Base-by-base conservation (phyloP, 2,797 vertebrate species). In the Esox lucius region DNA sequence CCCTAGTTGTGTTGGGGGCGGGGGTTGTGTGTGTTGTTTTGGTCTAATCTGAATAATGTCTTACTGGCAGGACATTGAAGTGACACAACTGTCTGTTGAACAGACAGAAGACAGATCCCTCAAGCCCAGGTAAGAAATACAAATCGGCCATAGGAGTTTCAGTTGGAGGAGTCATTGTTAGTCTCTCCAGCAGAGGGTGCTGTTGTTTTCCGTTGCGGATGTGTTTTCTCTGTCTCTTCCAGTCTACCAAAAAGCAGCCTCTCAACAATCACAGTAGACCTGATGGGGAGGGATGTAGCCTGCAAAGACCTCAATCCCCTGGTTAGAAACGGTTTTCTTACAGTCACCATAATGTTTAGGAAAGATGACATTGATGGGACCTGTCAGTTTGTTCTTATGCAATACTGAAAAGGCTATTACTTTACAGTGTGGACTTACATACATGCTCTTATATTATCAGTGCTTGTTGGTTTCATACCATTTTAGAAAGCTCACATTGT, bases 241-340 rank as follows among this genome's bases (percentile, higher is more conserved):
- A 71, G 70, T 53, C 31, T 8, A 16, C 31, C 3, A 13, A 35
- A 56, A 42, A 33, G 70, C 53, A 59, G 70, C n/a, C 53, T 71
- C 51, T 71, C 70, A 88, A 95, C 94, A 13, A 2, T 74, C 2
- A 28, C 62, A 26, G 62, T 74, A 2, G 64, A 74, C 28, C 42
- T 74, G 72, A 66, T 74, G 72, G 72, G 72, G 12, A 42, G 62
- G 68, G 15, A 15, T 4, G 28, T 68, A 26, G 5, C 61, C 48
- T 74, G 72, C 72, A 74, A 49, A 17, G 64, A 67, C 24, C 11
- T 74, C 17, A 49, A 48, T 28, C 72, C 72, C 16, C 42, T 74
- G 72, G 72, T 74, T 9, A 35, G 39, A 33, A 22, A 71, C 49
- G 71, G 49, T 22, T 31, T 22, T 19, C 53, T 33, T n/a, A 15